These are phyloP conservation scores for Notothenia coriiceps DNA, from an alignment of 2,113 vertebrate species.

Conservation along the genomic window DNA sequence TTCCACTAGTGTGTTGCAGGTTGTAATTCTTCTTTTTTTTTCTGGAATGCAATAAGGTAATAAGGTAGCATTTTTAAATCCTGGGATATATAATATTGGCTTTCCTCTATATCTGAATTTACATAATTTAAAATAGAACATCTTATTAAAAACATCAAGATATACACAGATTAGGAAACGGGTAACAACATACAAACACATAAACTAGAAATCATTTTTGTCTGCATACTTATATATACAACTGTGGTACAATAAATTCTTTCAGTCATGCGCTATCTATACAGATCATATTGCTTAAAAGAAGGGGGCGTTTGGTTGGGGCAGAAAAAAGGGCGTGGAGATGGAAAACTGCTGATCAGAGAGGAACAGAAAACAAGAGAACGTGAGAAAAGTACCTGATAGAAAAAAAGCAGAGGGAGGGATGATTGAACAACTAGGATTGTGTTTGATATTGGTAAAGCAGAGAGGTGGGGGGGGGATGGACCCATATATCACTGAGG, in stretches of 20 bases:
- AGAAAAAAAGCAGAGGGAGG: conserved; percentile 45
- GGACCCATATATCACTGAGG: conserved; percentile 97
- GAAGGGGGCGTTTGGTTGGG: conserved; percentile 91
- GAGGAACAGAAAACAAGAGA: conserved; percentile 21
- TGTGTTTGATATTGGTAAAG: conserved; percentile 82
- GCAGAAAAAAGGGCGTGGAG: conserved; percentile 63
- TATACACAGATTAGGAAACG: conserved; percentile 99
- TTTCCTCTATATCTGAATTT: conserved; percentile 99
- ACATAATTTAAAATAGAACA: conserved; percentile 99
- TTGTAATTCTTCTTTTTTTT: conserved; percentile 86
- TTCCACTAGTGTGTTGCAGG: conserved; percentile 89
- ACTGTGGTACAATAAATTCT: conserved; percentile 96
- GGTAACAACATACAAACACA: conserved; percentile 99
- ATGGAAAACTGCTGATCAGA: conserved; percentile 48
- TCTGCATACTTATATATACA: conserved; percentile 99
- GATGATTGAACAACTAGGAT: conserved; percentile 55
- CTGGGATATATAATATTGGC: conserved; percentile 94
- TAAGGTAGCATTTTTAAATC: conserved; percentile 93
- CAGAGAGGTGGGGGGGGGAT: conserved; percentile 77
- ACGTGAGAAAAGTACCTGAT: conserved; percentile 53
- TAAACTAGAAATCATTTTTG: conserved; percentile 97
- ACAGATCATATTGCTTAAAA: conserved; percentile 99
- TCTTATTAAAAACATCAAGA: conserved; percentile 99
- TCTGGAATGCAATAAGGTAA: conserved; percentile 92
- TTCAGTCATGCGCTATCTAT: conserved; percentile 99